Evolutionary conservation across 2,797 vertebrate genomes (phyloP).

Genomic region (Centroberyx gerrardi): DNA sequence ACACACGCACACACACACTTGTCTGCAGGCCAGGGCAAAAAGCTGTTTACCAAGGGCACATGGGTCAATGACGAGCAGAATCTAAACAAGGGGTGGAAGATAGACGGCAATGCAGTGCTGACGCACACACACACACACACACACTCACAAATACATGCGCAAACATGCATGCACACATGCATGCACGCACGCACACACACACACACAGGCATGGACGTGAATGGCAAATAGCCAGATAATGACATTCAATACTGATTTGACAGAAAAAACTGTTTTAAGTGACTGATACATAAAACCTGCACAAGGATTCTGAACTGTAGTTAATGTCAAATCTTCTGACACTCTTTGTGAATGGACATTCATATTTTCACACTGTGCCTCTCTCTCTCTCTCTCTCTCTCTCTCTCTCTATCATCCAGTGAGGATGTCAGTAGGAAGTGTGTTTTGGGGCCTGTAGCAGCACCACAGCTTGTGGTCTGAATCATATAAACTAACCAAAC

Average conservation of each 20-base stretch:
- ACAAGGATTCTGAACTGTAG: not conserved
- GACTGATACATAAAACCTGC: slow-evolving; percentile 15
- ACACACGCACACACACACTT: slow-evolving; percentile 28
- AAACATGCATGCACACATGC: not conserved
- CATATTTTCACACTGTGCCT: not conserved
- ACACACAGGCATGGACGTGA: slow-evolving; percentile 16
- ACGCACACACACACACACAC: not conserved
- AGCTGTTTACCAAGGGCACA: slow-evolving; percentile 58
- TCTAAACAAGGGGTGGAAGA: slow-evolving; percentile 55
- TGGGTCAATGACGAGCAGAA: slow-evolving; percentile 52
- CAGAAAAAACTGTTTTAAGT: slow-evolving; percentile 1
- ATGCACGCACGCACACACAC: slow-evolving; percentile 10
- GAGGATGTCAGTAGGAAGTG: slow-evolving; percentile 56
- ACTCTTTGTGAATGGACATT: not conserved
- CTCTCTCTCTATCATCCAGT: slow-evolving; percentile 1
- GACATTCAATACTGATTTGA: slow-evolving; percentile 3
- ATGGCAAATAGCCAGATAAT: slow-evolving; percentile 36
- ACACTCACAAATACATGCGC: not conserved
- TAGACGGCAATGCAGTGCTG: slow-evolving; percentile 23
- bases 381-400: not conserved
- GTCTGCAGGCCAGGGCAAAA: slow-evolving; percentile 47
- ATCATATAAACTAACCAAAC: slow-evolving; percentile 31
- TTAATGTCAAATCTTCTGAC: no score
- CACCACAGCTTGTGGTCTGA: slow-evolving; percentile 63
- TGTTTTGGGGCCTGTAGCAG: slow-evolving; percentile 45